These are phyloP conservation scores for Chunga burmeisteri DNA, from an alignment of 2,113 vertebrate genomes.

Conservation along the genomic window DNA sequence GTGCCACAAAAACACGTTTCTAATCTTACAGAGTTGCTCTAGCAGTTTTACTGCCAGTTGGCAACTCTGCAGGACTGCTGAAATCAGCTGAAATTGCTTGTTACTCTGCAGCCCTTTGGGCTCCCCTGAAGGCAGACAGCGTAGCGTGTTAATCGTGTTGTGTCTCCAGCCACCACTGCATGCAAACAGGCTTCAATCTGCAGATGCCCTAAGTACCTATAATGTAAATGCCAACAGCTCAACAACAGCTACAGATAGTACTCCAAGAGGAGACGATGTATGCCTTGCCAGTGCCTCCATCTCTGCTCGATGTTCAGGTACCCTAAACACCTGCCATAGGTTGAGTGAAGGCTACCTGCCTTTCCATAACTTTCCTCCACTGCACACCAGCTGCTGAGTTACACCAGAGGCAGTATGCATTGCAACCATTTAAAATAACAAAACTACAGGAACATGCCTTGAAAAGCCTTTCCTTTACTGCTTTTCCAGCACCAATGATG, in stretches of 20 bases:
- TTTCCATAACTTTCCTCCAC: background rate
- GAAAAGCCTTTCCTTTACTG: background rate
- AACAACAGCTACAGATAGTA: background rate
- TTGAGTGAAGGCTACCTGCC: background rate
- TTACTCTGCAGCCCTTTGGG: background rate
- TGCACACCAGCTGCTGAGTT: background rate
- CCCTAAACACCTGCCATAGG: background rate
- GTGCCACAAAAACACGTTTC: background rate
- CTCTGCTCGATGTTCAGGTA: background rate
- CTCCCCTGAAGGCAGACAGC: background rate
- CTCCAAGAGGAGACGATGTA: background rate
- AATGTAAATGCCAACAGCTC: background rate
- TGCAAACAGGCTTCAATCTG: background rate
- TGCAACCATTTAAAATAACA: background rate
- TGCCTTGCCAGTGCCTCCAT: background rate
- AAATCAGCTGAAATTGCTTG: background rate
- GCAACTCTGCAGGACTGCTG: background rate
- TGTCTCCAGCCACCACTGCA: background rate
- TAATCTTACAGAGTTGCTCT: background rate
- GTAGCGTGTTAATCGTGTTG: fast-evolving
- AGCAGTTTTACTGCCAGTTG: background rate
- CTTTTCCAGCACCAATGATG: background rate
- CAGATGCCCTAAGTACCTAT: background rate
- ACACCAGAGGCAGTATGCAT: background rate
- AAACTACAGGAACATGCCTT: background rate